Evolutionary conservation across 2,113 vertebrate species (phyloP).

Genomic region (Erinaceus europaeus): DNA sequence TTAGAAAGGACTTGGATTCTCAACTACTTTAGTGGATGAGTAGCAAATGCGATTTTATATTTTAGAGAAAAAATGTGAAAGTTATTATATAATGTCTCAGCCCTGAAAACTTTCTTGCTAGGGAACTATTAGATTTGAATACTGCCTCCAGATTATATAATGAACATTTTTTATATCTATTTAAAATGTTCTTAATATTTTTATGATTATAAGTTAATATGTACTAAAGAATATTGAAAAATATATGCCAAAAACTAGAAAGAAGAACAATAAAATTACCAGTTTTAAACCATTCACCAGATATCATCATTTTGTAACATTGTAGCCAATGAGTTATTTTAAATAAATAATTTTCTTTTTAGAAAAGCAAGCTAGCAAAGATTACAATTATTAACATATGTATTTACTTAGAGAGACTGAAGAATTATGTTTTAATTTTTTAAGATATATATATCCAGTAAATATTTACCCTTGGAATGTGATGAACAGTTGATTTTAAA

Average conservation of each 20-base stretch:
- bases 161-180: background rate
- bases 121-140: slow-evolving; percentile 6
- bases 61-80: slow-evolving; percentile 35
- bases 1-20: slow-evolving; percentile 19
- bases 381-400: background rate
- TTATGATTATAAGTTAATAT: slow-evolving; percentile 21
- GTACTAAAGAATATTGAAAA: background rate
- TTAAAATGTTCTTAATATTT: background rate
- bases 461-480: background rate
- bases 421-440: background rate
- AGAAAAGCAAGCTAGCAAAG: background rate
- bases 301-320: background rate
- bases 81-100: slow-evolving; percentile 1
- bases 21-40: background rate
- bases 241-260: background rate
- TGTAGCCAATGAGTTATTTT: background rate
- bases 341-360: slow-evolving; percentile 12
- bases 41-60: slow-evolving; percentile 28
- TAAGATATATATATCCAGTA: background rate
- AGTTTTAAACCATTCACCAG: slow-evolving; percentile 15
- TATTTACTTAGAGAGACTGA: background rate
- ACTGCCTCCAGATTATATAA: background rate
- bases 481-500: background rate
- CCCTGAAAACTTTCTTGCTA: background rate
- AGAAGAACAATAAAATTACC: background rate